A percentile compares a stretch with the other conserved stretches of the same genome.
Conservation (phyloP, 2,888 invertebrate species). For the Caenorhabditis wallacei region DNA sequence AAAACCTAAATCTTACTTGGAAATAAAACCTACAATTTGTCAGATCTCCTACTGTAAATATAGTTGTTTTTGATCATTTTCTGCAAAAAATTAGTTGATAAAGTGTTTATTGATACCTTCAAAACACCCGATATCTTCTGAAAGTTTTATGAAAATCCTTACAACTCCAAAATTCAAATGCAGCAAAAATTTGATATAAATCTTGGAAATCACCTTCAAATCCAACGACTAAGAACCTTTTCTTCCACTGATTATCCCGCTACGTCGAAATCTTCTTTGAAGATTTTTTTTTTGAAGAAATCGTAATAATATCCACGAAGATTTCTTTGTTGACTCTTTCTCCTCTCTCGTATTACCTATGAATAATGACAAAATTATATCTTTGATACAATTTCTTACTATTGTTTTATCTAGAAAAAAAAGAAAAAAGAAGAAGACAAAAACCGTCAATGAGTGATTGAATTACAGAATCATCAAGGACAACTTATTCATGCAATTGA, state of each 20-base stretch:
- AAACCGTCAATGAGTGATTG: neutral
- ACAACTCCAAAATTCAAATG: slow-evolving; percentile 9
- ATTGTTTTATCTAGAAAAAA: slow-evolving; percentile 4
- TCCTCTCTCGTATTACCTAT: too few relatives aligned
- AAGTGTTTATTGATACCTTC: slow-evolving; percentile 2
- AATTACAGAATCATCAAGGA: slow-evolving; percentile 61
- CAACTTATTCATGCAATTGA: slow-evolving; percentile 59
- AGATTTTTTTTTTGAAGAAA: neutral
- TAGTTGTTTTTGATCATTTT: neutral
- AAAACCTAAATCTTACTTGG: neutral
- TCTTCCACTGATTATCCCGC: slow-evolving; percentile 9
- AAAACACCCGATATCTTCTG: neutral
- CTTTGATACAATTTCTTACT: slow-evolving; percentile 6
- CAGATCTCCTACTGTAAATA: neutral
- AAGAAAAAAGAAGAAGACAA: neutral
- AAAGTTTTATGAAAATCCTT: slow-evolving; percentile 31
- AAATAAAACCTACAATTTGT: neutral
- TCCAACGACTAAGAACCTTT: slow-evolving; percentile 11
- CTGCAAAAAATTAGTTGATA: neutral
- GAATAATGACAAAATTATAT: slow-evolving; percentile 18
- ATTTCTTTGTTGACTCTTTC: neutral
- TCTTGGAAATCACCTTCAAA: slow-evolving; percentile 1
- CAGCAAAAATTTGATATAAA: slow-evolving; percentile 17
- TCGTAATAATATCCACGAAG: neutral
- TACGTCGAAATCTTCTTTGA: slow-evolving; percentile 21